Percentiles rank a stretch among this genome's conserved stretches.
These are phyloP conservation scores for Coccyzus lansbergi DNA, from an alignment of 2,797 vertebrate genomes.

Conservation along the genomic window DNA sequence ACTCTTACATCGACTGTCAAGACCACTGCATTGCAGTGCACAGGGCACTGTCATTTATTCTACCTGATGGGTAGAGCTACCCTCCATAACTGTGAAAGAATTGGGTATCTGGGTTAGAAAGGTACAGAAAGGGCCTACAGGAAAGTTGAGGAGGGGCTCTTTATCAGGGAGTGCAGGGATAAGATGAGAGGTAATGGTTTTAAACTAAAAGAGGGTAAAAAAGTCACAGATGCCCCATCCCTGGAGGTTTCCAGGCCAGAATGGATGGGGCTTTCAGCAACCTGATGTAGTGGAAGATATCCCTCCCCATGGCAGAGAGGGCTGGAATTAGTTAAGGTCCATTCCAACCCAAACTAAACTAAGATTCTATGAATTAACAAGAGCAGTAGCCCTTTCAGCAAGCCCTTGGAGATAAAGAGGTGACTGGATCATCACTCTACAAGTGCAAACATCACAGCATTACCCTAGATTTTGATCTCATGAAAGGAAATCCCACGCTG, in stretches of 20 bases:
- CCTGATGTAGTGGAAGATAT: too few species aligned
- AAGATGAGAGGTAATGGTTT: too few species aligned
- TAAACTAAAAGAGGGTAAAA: too few species aligned
- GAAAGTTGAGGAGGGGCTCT: too few species aligned
- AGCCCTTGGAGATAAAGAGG: neutral
- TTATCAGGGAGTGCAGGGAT: too few species aligned
- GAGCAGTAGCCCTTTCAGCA: neutral
- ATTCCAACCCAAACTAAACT: too few species aligned
- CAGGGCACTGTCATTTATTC: neutral
- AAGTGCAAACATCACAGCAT: neutral
- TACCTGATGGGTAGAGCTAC: neutral
- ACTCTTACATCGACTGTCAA: neutral
- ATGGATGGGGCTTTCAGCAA: too few species aligned
- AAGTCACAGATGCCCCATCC: too few species aligned
- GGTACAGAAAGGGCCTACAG: neutral
- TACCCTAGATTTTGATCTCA: conserved; percentile 96
- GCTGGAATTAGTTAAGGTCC: too few species aligned
- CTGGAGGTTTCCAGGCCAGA: too few species aligned
- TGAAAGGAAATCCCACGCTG: conserved; percentile 98
- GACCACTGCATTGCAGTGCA: neutral
- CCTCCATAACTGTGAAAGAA: neutral
- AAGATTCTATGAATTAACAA: neutral
- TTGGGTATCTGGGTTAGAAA: neutral
- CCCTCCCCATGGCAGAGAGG: too few species aligned
- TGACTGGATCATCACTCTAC: neutral